Percentiles rank a stretch among this genome's conserved stretches.
Conservation (phyloP, 2,113 vertebrate species). For the Callithrix jacchus region DNA sequence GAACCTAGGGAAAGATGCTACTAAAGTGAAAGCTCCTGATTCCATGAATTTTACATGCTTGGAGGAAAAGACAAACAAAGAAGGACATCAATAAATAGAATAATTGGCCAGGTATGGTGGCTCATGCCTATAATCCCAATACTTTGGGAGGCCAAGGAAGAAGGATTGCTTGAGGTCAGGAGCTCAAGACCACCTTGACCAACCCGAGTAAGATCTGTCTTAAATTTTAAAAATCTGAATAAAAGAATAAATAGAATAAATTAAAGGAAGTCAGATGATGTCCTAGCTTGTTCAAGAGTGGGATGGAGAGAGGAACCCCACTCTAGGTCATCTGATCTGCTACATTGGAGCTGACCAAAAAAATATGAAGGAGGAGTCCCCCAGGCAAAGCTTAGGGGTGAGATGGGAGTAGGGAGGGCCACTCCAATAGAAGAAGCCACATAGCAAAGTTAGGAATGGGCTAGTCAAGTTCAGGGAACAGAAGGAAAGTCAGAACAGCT, state of each 20-base stretch:
- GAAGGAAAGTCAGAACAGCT: neutral
- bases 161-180: no score
- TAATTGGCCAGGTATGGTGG: neutral
- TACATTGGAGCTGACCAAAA: neutral
- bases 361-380: neutral
- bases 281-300: neutral
- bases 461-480: neutral
- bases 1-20: neutral
- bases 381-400: neutral
- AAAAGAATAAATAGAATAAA: neutral
- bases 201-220: no score
- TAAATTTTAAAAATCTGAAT: no score
- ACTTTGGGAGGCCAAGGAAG: no score
- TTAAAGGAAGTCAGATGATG: neutral
- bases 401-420: neutral
- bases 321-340: neutral
- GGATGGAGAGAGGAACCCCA: fast-evolving
- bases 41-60: neutral
- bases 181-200: no score
- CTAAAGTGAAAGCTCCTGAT: neutral
- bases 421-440: neutral
- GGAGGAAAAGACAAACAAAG: neutral
- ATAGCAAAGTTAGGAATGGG: neutral
- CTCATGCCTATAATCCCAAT: no score
- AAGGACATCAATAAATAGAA: neutral